Conservation (phyloP, 1,140 invertebrate species). For the Bilobella aurantiaca region DNA sequence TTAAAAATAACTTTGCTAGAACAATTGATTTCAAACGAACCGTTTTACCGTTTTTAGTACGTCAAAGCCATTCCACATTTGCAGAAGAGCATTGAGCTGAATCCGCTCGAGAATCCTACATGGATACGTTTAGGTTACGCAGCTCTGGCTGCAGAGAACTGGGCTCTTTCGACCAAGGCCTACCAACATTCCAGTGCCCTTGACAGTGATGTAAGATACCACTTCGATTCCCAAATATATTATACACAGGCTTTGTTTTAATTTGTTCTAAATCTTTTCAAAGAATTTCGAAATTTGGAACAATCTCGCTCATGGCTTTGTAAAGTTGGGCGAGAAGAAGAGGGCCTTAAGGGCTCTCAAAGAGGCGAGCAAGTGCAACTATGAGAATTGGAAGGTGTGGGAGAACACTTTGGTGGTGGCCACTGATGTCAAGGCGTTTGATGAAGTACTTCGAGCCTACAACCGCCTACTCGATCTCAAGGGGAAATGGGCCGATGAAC, state of each 20-base stretch:
- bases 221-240: too few species aligned
- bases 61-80: slow-evolving; percentile 64
- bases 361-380: slow-evolving; percentile 86
- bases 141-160: slow-evolving; percentile 65
- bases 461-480: slow-evolving; percentile 73
- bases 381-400: slow-evolving; percentile 94
- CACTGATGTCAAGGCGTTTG: slow-evolving; percentile 50
- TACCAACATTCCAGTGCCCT: slow-evolving; percentile 77
- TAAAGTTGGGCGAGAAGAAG: slow-evolving; percentile 72
- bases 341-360: slow-evolving; percentile 70
- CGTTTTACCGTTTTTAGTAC: slow-evolving; percentile 52
- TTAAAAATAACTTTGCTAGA: too few species aligned
- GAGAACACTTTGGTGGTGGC: slow-evolving; percentile 83
- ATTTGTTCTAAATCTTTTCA: slow-evolving; percentile 45
- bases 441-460: slow-evolving; percentile 62
- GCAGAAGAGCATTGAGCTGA: slow-evolving; percentile 67
- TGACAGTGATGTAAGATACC: slow-evolving; percentile 56
- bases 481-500: slow-evolving; percentile 25
- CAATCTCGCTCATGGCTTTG: slow-evolving; percentile 86
- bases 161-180: slow-evolving; percentile 67
- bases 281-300: slow-evolving; percentile 85
- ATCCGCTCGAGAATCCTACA: slow-evolving; percentile 67
- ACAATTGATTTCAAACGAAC: too few species aligned
- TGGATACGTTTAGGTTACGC: slow-evolving; percentile 81
- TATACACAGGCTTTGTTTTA: too few species aligned